phyloP scores from a whole-genome alignment of 2,113 vertebrate species.

The Lipophrys pholis region DNA sequence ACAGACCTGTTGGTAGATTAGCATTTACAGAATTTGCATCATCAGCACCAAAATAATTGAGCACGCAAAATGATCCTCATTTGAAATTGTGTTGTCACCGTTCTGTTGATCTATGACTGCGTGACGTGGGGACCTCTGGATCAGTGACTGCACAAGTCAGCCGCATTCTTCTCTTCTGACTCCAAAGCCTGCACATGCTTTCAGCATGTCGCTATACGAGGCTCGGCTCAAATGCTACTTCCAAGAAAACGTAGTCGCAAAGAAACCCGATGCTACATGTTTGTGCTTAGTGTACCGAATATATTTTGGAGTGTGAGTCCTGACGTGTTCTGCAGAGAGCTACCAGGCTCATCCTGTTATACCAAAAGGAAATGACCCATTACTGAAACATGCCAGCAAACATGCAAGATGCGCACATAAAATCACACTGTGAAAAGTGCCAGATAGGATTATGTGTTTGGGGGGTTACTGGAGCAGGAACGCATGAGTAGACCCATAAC shows the following conservation, averaged over 20 bases:
- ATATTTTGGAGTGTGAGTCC: constrained; percentile 51
- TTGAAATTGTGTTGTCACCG: too few species aligned
- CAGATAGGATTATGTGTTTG: constrained; percentile 36
- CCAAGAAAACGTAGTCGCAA: constrained; percentile 49
- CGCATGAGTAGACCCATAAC: constrained; percentile 8
- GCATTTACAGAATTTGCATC: too few species aligned
- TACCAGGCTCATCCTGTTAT: constrained; percentile 11
- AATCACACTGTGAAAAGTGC: constrained; percentile 25
- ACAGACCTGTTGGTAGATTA: too few species aligned
- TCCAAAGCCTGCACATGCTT: constrained; percentile 35
- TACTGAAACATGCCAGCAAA: constrained; percentile 13
- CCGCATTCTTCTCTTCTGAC: constrained; percentile 15
- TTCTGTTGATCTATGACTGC: too few species aligned
- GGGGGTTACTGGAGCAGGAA: constrained; percentile 10
- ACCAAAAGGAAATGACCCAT: constrained; percentile 28
- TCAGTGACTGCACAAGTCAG: not conserved
- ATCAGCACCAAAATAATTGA: too few species aligned
- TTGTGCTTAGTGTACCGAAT: constrained; percentile 54
- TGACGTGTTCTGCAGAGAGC: constrained; percentile 31
- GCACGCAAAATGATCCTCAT: too few species aligned
- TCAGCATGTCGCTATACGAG: constrained; percentile 19
- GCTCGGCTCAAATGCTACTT: constrained; percentile 15
- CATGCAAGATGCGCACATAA: constrained; percentile 9
- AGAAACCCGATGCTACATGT: constrained; percentile 60
- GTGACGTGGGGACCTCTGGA: constrained; percentile 32